Percentiles rank a stretch among this genome's conserved stretches.
These are phyloP conservation scores for Lutraria lutraria DNA, from an alignment of 2,888 invertebrate species.

Conservation along the genomic window DNA sequence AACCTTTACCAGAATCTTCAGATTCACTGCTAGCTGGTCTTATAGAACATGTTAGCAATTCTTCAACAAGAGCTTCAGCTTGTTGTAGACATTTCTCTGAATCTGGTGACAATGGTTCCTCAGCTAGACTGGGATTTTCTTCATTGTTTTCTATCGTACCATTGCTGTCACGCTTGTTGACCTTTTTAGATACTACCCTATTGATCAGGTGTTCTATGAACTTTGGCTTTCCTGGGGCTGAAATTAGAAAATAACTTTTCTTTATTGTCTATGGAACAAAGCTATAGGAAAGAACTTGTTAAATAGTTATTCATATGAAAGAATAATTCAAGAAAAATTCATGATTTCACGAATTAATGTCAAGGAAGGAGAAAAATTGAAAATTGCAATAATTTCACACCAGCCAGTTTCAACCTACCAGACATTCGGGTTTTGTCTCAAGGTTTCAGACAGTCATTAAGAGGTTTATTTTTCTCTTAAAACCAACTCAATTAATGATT, in stretches of 20 bases:
- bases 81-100: constrained; percentile 62
- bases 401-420: neutral
- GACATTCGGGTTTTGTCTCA: neutral
- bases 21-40: constrained; percentile 68
- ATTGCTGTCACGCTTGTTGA: constrained; percentile 56
- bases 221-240: constrained; percentile 82
- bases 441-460: neutral
- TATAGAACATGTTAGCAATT: constrained; percentile 53
- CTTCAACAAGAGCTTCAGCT: constrained; percentile 60
- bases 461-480: neutral
- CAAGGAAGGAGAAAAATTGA: neutral
- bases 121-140: constrained; percentile 50
- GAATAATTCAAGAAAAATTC: too few species aligned
- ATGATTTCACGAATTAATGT: too few species aligned
- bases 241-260: constrained; percentile 52
- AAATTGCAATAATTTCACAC: neutral
- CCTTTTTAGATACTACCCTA: constrained; percentile 72
- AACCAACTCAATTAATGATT: neutral
- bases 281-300: neutral
- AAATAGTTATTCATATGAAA: too few species aligned
- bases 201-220: constrained; percentile 80
- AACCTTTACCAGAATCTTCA: constrained; percentile 70
- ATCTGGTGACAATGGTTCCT: constrained; percentile 66
- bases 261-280: neutral
- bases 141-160: constrained; percentile 51